These are phyloP conservation scores for Pheosia tremula DNA, from an alignment of 2,888 invertebrate species.

Conservation along the genomic window DNA sequence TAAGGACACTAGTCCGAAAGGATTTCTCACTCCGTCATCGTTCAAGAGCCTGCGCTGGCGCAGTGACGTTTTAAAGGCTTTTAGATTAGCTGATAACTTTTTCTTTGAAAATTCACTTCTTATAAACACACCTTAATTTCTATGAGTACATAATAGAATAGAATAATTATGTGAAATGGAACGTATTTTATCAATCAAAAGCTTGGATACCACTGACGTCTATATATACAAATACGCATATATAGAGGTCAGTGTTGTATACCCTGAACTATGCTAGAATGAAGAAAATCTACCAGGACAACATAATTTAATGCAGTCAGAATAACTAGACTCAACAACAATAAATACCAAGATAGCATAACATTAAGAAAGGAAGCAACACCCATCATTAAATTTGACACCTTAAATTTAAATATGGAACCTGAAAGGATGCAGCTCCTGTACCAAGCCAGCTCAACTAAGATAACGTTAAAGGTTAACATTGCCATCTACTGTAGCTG, in stretches of 20 bases:
- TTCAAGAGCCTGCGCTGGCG: background rate
- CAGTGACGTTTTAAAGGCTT: background rate
- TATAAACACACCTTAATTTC: no score
- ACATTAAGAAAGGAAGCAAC: background rate
- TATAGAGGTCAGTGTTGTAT: no score
- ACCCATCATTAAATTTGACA: no score
- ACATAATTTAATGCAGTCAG: background rate
- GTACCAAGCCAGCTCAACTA: background rate
- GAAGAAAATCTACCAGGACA: background rate
- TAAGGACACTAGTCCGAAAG: background rate
- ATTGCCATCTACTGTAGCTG: background rate
- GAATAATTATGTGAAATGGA: no score
- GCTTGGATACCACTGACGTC: no score
- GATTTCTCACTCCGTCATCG: background rate
- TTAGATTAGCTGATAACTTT: background rate
- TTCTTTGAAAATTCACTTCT: no score
- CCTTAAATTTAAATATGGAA: no score
- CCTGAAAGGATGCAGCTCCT: background rate
- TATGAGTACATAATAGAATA: no score
- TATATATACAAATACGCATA: no score
- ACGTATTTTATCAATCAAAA: no score
- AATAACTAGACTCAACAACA: background rate
- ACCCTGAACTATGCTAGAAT: no score
- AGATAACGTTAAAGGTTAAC: background rate
- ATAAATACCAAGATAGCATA: background rate